Base-by-base conservation (phyloP, 2,797 vertebrate genomes). In the Amblyopsis hoosieri region DNA sequence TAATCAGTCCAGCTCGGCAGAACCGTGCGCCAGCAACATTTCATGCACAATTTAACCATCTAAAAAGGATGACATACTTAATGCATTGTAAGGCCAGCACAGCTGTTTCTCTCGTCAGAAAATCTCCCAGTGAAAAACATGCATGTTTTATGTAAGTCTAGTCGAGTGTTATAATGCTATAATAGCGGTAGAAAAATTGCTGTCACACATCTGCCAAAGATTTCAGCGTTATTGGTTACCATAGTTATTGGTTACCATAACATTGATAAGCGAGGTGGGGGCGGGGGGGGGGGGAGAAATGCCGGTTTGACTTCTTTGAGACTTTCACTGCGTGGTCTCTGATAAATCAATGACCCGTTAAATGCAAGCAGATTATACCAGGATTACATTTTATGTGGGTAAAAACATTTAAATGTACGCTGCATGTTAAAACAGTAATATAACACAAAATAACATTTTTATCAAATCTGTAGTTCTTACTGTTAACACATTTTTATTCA, bases 1-100 rank as follows among this genome's bases (percentile, higher is more conserved):
- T 99, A 98, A 99, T 98, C 96, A 98, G 96, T 95, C 95, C 97
- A 98, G 96, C 97, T 97, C 94, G 93, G 94, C 93, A 96, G 95
- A 95, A 85, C 91, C 94, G 94, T 90, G 94, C 93, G 96, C 97
- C 97, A 98, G 96, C 95, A 96, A 96, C 97, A 98, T 99, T 99
- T 99, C 97, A 99, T 97, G 97, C 96, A 96, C 97, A 98, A 99
- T 99, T 99, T 98, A 98, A 99, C 97, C 95, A 97, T 98, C 96
- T 98, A 98, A 98, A 98, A 98, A 96, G 96, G 96, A 97, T 94
- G 95, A 97, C 95, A 96, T 97, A 98, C 96, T 99, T 99, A 98
- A 99, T 97, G 97, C 96, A 97, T 98, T 98, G 96, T 97, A 96
- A 95, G 96, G 95, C 95, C 96, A 95, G 94, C 95, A 97, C 97